These are phyloP conservation scores for Amphipoea oculea DNA, from an alignment of 2,888 invertebrate genomes.

Conservation along the genomic window DNA sequence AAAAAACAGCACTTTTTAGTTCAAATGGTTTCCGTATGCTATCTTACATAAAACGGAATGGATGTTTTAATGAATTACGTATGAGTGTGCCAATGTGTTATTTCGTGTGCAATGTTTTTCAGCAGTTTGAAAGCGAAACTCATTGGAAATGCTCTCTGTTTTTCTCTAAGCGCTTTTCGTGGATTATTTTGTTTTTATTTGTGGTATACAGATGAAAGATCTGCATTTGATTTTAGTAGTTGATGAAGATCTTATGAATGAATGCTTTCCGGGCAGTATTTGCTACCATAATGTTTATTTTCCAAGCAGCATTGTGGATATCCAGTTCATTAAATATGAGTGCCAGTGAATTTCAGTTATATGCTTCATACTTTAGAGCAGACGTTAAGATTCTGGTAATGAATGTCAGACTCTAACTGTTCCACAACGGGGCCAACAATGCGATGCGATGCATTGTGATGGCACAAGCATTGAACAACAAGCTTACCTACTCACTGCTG, in stretches of 20 bases:
- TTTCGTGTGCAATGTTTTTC: constrained; percentile 8
- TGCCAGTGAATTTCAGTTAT: background rate
- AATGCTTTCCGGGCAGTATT: no score
- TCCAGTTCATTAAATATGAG: background rate
- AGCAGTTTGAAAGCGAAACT: background rate
- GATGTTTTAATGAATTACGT: constrained; percentile 37
- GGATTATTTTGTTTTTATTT: background rate
- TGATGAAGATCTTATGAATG: no score
- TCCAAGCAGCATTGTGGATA: background rate
- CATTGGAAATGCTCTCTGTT: constrained; percentile 2
- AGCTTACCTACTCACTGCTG: no score
- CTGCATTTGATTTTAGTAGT: no score
- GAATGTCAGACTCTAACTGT: no score
- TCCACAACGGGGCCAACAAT: no score
- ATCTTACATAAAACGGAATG: constrained; percentile 28
- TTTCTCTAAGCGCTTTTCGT: background rate
- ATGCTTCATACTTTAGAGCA: no score
- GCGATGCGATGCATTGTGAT: no score
- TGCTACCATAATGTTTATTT: background rate
- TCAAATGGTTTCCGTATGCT: constrained; percentile 51
- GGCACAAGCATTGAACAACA: no score
- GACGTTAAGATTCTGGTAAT: no score
- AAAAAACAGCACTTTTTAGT: constrained; percentile 43
- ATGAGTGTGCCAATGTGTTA: constrained; percentile 32
- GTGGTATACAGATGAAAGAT: no score